phyloP scores from a whole-genome alignment of 2,797 vertebrate species.

The Limosa lapponica region DNA sequence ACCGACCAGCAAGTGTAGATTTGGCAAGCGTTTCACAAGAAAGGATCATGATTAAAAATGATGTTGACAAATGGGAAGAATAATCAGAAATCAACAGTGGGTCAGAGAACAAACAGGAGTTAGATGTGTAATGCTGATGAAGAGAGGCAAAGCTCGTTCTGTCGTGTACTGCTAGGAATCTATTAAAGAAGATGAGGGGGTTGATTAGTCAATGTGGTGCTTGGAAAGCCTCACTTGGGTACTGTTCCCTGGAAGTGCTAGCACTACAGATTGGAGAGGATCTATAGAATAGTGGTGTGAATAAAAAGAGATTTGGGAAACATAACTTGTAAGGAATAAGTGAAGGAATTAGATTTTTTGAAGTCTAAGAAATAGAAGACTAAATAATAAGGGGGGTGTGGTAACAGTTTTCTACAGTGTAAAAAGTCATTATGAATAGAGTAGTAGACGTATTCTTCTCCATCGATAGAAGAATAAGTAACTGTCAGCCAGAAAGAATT shows the following conservation, averaged over 20 bases:
- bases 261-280: neutral
- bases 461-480: neutral
- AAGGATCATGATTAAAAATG: neutral
- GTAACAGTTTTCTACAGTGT: neutral
- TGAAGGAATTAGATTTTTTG: neutral
- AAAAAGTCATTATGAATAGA: neutral
- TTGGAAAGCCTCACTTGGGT: neutral
- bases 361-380: neutral
- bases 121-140: neutral
- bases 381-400: neutral
- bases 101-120: neutral
- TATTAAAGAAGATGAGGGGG: neutral
- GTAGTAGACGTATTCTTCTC: neutral
- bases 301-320: neutral
- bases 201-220: neutral
- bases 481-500: neutral
- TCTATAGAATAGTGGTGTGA: neutral
- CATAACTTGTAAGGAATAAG: neutral
- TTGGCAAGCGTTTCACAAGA: neutral
- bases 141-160: neutral
- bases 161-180: neutral
- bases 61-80: neutral
- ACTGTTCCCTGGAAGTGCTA: neutral
- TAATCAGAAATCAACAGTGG: neutral
- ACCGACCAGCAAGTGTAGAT: neutral